Percentiles rank a stretch among this genome's conserved stretches.
phyloP scores from a whole-genome alignment of 2,888 invertebrate genomes.

The Anagyrus pseudococci region DNA sequence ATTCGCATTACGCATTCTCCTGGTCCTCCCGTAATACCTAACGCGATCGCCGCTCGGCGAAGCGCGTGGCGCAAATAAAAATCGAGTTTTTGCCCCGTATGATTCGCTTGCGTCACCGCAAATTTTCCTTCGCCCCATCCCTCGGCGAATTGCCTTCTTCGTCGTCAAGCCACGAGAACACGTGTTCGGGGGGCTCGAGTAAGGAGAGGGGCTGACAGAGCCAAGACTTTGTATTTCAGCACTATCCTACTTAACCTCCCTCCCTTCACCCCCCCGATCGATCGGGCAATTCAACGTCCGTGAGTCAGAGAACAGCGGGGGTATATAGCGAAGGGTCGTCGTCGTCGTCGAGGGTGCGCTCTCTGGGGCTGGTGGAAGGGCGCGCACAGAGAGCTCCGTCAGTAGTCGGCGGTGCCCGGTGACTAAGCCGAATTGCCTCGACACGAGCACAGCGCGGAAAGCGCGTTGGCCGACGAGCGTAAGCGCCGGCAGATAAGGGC shows the following conservation, averaged over 20 bases:
- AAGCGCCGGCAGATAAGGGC: not conserved
- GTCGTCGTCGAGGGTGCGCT: not conserved
- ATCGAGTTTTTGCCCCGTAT: too few species aligned
- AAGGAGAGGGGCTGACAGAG: too few species aligned
- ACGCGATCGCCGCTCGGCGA: too few species aligned
- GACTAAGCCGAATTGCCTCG: slow-evolving; percentile 42
- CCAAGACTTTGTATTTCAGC: not conserved
- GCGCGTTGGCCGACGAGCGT: not conserved
- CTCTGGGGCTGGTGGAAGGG: too few species aligned
- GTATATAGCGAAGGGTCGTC: slow-evolving; percentile 30
- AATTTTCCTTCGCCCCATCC: slow-evolving; percentile 8
- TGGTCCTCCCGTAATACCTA: too few species aligned
- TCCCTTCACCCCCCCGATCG: not conserved
- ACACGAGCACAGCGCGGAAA: slow-evolving; percentile 28
- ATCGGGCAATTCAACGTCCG: not conserved
- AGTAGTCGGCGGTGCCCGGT: slow-evolving; percentile 34
- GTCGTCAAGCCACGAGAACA: slow-evolving; percentile 46
- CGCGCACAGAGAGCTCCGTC: too few species aligned
- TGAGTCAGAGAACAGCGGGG: not conserved
- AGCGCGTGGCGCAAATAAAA: too few species aligned
- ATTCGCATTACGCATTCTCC: too few species aligned
- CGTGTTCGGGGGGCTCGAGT: not conserved
- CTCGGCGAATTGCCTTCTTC: slow-evolving; percentile 58
- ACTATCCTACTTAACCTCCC: not conserved
- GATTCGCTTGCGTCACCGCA: slow-evolving; percentile 24